phyloP scores from a whole-genome alignment of 2,888 invertebrate species.

The Gastrophysa polygoni region DNA sequence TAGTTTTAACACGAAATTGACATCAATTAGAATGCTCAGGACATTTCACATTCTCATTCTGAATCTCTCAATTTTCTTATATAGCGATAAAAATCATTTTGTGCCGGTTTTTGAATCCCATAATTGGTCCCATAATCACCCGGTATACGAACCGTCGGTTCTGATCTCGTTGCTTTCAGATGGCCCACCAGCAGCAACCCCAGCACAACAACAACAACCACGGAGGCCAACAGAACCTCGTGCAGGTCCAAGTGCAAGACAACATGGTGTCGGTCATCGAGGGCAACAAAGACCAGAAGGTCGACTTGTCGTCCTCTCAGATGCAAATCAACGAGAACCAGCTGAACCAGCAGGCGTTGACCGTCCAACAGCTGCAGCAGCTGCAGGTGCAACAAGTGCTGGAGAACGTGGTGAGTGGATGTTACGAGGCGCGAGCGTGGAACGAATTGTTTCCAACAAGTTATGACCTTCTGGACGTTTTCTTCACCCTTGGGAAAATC shows the following conservation, averaged over 20 bases:
- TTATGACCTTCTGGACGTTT: background rate
- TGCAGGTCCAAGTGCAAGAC: slow-evolving; percentile 59
- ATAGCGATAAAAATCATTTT: too few species aligned
- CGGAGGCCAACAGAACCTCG: slow-evolving; percentile 52
- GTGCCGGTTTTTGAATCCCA: too few species aligned
- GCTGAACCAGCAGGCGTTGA: slow-evolving; percentile 52
- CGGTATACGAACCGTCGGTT: too few species aligned
- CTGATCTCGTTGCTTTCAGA: background rate
- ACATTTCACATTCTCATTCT: too few species aligned
- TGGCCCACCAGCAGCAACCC: slow-evolving; percentile 43
- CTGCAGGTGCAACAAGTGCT: slow-evolving; percentile 65
- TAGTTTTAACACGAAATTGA: too few species aligned
- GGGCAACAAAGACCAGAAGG: slow-evolving; percentile 57
- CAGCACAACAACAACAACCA: slow-evolving; percentile 52
- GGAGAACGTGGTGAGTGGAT: slow-evolving; percentile 53
- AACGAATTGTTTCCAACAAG: too few species aligned
- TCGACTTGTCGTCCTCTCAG: slow-evolving; percentile 52
- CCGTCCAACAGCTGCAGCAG: slow-evolving; percentile 57
- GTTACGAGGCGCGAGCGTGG: too few species aligned
- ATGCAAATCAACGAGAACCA: slow-evolving; percentile 62
- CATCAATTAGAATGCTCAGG: too few species aligned
- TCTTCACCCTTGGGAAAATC: too few species aligned
- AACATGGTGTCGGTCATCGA: slow-evolving; percentile 58
- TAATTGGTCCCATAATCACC: too few species aligned
- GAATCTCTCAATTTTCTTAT: too few species aligned